These are phyloP conservation scores for Nomada hirtipes DNA, from an alignment of 2,888 invertebrate genomes.

Conservation along the genomic window DNA sequence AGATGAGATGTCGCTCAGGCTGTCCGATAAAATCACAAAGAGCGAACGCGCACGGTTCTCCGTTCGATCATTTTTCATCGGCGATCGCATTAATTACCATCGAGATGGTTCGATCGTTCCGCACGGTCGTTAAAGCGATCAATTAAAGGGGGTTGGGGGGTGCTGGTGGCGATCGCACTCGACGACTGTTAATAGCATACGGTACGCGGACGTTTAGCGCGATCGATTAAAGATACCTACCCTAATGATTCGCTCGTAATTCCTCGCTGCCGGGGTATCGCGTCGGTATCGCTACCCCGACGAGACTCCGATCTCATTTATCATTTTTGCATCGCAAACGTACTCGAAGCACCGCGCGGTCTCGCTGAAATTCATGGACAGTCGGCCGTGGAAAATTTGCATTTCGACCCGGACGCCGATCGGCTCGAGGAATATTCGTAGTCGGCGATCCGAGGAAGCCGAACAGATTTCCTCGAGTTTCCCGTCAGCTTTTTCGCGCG, in stretches of 20 bases:
- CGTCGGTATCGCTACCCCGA: slow-evolving; percentile 17
- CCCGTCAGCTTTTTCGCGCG: too few relatives aligned
- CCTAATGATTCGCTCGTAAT: slow-evolving; percentile 70
- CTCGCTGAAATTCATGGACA: slow-evolving; percentile 3
- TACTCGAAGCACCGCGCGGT: neutral
- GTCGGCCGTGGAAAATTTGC: slow-evolving; percentile 10
- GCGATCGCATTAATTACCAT: slow-evolving; percentile 81
- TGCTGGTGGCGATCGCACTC: slow-evolving; percentile 64
- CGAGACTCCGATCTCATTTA: slow-evolving; percentile 59
- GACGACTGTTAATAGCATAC: slow-evolving; percentile 72
- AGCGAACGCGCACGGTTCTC: slow-evolving; percentile 6
- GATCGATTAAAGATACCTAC: slow-evolving; percentile 72
- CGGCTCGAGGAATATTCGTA: neutral
- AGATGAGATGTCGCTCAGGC: slow-evolving; percentile 54
- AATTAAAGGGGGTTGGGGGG: slow-evolving; percentile 79
- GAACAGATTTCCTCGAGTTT: neutral
- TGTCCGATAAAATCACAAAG: slow-evolving; percentile 50
- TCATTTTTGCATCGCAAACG: slow-evolving; percentile 55
- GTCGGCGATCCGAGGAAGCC: too few relatives aligned
- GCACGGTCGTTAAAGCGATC: slow-evolving; percentile 80
- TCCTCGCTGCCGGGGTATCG: slow-evolving; percentile 46
- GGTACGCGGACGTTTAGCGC: slow-evolving; percentile 71
- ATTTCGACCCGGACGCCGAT: neutral
- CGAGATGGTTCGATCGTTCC: slow-evolving; percentile 79
- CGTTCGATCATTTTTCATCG: slow-evolving; percentile 76